Base-by-base conservation (phyloP, 1,140 invertebrate genomes). In the Microplitis mediator region DNA sequence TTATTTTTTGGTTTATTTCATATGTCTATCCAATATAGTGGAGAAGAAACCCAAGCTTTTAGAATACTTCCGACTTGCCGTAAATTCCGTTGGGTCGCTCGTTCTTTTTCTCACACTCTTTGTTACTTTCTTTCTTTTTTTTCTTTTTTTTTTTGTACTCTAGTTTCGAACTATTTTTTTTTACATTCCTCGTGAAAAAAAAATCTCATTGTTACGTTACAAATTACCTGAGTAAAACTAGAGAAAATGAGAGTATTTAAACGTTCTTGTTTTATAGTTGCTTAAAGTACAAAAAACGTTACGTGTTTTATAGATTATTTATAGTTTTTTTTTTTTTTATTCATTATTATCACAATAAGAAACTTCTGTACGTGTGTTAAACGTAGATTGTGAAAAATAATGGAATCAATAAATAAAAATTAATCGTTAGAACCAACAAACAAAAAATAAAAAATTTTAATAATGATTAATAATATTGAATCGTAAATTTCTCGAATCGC, bases 31-130 rank as follows among this genome's bases (percentile, higher is more conserved):
- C 78, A 79, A 75, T 81, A 80, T 78, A 73, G 79, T 82, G 78
- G 80, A 6, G 39, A 82, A 83, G 81, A 78, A 79, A 79, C 80
- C 79, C 56, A 36, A 14, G 64, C 80, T 84, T 81, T 78, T 76
- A 75, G 79, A 84, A 83, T 78, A 81, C 80, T 84, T 81, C 77
- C 79, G 80, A 78, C 76, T 74, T 77, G 76, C 77, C 76, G 80
- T 82, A 81, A 80, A 83, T 82, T 83, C 77, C 79, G 80, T 81
- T 73, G 74, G 71, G 76, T 62, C 71, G 71, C 76, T 76, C 74
- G 68, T 67, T 78, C 50, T 61, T 66, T 67, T 66, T 56, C 65
- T 70, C 23, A 64, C 61, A 58, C 39, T 70, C 60, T 69, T 72
- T 32, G 56, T 23, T 23, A 23, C 2, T 23, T 23, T 23, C 2